Percentiles rank a stretch among this genome's conserved stretches.
Evolutionary conservation across 2,113 vertebrate species (phyloP).

Genomic region (Xiphophorus couchianus): DNA sequence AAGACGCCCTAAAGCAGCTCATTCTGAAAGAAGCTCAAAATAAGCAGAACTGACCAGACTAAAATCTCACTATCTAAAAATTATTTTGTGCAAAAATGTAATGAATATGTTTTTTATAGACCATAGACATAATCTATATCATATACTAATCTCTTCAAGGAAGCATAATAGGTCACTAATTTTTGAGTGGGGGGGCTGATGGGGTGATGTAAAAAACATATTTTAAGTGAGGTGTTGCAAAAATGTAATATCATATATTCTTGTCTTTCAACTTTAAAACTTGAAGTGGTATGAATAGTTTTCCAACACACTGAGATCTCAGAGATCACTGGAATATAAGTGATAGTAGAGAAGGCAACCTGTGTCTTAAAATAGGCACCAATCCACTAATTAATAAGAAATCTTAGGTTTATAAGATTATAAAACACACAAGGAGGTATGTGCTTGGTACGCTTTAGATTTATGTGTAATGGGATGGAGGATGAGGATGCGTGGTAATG

Average conservation of each 20-base stretch:
- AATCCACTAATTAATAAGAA: constrained; percentile 45
- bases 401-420: constrained; percentile 44
- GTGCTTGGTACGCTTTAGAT: constrained; percentile 26
- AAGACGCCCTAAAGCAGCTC: too few species aligned
- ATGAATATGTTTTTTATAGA: too few species aligned
- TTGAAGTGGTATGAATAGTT: neutral
- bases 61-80: too few species aligned
- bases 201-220: neutral
- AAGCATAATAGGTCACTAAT: too few species aligned
- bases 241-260: too few species aligned
- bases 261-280: neutral
- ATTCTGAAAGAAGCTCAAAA: too few species aligned
- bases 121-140: too few species aligned
- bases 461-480: constrained; percentile 53
- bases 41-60: too few species aligned
- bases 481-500: constrained; percentile 56
- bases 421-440: constrained; percentile 41
- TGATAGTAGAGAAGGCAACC: constrained; percentile 9
- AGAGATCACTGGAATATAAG: constrained; percentile 31
- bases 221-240: constrained; percentile 23
- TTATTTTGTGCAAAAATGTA: too few species aligned
- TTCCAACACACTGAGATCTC: constrained; percentile 18
- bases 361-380: constrained; percentile 49
- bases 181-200: too few species aligned
- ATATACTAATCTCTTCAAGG: too few species aligned